These are phyloP conservation scores for Pygathrix nemaeus DNA, from an alignment of 2,113 vertebrate species.

Conservation along the genomic window DNA sequence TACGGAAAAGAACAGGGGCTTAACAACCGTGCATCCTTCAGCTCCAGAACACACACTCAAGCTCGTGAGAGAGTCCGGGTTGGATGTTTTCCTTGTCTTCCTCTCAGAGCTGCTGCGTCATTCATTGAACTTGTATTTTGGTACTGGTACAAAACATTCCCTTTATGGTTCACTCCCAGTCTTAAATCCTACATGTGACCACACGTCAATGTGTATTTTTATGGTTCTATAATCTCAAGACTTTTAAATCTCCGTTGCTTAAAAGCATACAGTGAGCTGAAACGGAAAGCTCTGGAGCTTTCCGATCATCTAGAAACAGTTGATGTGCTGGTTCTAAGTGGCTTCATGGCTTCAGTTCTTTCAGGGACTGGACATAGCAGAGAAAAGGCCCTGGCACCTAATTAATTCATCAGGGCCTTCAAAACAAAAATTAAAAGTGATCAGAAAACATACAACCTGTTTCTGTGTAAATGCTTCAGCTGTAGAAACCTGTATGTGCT, in stretches of 20 bases:
- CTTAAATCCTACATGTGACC: constrained; percentile 86
- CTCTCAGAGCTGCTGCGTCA: constrained; percentile 76
- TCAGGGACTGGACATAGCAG: constrained; percentile 69
- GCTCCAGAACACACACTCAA: constrained; percentile 66
- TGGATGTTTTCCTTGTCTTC: constrained; percentile 82
- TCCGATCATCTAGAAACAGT: constrained; percentile 88
- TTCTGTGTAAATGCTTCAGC: constrained; percentile 78
- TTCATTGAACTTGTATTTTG: constrained; percentile 81
- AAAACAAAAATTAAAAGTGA: constrained; percentile 69
- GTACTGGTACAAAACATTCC: constrained; percentile 82
- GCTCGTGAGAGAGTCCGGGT: constrained; percentile 77
- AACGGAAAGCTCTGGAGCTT: constrained; percentile 86
- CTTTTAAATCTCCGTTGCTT: constrained; percentile 82
- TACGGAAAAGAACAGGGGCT: constrained; percentile 64
- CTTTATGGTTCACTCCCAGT: constrained; percentile 82
- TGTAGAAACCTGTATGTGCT: constrained; percentile 63
- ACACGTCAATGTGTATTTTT: constrained; percentile 88
- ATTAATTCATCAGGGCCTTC: constrained; percentile 80
- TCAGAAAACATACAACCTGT: constrained; percentile 77
- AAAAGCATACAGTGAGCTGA: constrained; percentile 83
- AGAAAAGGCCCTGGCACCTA: constrained; percentile 79
- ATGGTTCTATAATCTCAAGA: constrained; percentile 84
- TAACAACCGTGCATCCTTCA: constrained; percentile 64
- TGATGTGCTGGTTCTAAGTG: constrained; percentile 86
- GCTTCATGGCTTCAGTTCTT: constrained; percentile 80